These are phyloP conservation scores for Platichthys flesus DNA, from an alignment of 2,113 vertebrate genomes.

Conservation along the genomic window DNA sequence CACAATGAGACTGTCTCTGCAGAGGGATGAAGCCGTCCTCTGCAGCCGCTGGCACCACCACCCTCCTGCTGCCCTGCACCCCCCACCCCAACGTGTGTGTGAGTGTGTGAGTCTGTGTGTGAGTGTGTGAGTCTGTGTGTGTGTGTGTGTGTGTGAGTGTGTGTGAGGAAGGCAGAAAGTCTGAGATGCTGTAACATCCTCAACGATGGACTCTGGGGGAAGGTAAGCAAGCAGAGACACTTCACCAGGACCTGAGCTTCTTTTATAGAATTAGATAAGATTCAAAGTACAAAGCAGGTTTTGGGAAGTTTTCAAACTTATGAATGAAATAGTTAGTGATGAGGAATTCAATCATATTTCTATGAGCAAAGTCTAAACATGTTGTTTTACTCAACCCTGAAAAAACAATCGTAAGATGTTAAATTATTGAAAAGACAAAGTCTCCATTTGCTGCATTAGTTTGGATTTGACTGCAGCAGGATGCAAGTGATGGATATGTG, in stretches of 20 bases:
- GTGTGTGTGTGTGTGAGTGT: not conserved
- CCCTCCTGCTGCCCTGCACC: slow-evolving; percentile 14
- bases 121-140: slow-evolving; percentile 4
- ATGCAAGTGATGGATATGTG: not conserved
- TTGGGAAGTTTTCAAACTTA: too few species aligned
- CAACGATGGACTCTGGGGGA: slow-evolving; percentile 26
- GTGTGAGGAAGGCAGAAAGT: too few species aligned
- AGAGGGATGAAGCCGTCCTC: slow-evolving; percentile 8
- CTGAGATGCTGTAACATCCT: not conserved
- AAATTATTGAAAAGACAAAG: too few species aligned
- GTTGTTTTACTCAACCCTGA: too few species aligned
- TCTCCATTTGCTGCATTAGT: too few species aligned
- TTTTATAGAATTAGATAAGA: too few species aligned
- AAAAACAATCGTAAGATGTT: too few species aligned
- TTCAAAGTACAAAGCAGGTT: too few species aligned
- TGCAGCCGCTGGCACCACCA: slow-evolving; percentile 15
- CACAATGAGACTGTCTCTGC: slow-evolving; percentile 43
- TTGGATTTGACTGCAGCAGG: not conserved
- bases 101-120: not conserved
- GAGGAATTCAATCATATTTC: too few species aligned
- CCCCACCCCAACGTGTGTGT: not conserved
- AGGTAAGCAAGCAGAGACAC: slow-evolving; percentile 56
- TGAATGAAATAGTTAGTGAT: too few species aligned
- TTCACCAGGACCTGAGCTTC: too few species aligned
- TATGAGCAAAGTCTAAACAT: too few species aligned